These are phyloP conservation scores for Tineola bisselliella DNA, from an alignment of 2,888 invertebrate genomes.

Conservation along the genomic window DNA sequence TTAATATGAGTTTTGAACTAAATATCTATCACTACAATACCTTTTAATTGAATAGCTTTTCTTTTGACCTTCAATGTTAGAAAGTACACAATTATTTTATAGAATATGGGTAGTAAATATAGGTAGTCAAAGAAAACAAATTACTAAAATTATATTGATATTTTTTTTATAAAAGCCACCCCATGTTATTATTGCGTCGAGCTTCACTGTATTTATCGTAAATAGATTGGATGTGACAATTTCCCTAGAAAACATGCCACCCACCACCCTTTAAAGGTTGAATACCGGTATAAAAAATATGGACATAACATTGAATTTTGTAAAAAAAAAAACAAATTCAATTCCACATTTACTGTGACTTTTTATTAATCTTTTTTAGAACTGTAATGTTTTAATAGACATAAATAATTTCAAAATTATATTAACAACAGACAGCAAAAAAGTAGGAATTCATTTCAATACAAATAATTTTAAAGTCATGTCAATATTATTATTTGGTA, in stretches of 20 bases:
- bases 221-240: constrained; percentile 11
- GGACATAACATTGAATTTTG: neutral
- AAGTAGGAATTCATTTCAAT: neutral
- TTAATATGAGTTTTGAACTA: no score
- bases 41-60: neutral
- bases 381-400: no score
- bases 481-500: neutral
- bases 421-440: no score
- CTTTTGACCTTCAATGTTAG: neutral
- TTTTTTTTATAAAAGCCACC: constrained; percentile 17
- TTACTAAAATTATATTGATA: constrained; percentile 14
- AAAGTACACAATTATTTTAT: neutral
- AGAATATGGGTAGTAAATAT: neutral
- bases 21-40: no score
- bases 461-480: neutral
- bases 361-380: no score
- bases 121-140: neutral
- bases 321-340: no score
- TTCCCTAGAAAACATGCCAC: constrained; percentile 13
- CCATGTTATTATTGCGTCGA: constrained; percentile 10
- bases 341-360: no score
- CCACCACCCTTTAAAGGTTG: neutral
- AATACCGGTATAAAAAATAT: neutral
- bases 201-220: constrained; percentile 8
- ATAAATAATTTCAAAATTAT: no score